These are phyloP conservation scores for Linnaemya vulpina DNA, from an alignment of 2,888 invertebrate genomes.

Conservation along the genomic window DNA sequence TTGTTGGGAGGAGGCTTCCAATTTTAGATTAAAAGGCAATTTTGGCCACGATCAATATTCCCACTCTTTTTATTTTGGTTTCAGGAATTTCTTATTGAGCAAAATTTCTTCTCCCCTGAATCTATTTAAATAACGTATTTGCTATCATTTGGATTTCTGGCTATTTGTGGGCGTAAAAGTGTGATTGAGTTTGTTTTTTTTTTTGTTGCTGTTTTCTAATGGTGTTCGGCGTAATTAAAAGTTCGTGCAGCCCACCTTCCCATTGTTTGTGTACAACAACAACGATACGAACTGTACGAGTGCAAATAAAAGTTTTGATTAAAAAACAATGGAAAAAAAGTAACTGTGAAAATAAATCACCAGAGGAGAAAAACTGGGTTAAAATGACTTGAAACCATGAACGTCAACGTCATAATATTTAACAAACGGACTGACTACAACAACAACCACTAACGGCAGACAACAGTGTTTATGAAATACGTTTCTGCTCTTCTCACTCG, in stretches of 20 bases:
- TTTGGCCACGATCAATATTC: too few relatives aligned
- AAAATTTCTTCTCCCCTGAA: not conserved
- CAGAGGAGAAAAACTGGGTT: constrained; percentile 57
- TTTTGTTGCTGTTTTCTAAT: not conserved
- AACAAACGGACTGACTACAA: constrained; percentile 27
- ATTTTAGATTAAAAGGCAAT: too few relatives aligned
- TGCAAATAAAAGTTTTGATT: constrained; percentile 31
- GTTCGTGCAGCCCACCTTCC: constrained; percentile 42
- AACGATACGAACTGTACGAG: constrained; percentile 1
- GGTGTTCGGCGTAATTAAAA: constrained; percentile 51
- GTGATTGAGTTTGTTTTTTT: not conserved
- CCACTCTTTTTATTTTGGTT: not conserved
- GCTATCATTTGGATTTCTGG: constrained; percentile 13
- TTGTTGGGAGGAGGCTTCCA: too few relatives aligned
- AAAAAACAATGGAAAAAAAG: constrained; percentile 14
- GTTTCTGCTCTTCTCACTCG: not conserved
- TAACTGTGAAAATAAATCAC: constrained; percentile 55
- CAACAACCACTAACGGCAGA: constrained; percentile 14
- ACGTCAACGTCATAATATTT: constrained; percentile 60
- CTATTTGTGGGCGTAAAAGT: not conserved
- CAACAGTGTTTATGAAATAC: constrained; percentile 35
- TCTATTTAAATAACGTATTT: not conserved
- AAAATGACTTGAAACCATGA: constrained; percentile 60
- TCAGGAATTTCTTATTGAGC: not conserved
- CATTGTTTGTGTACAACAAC: constrained; percentile 36